Evolutionary conservation across 2,888 invertebrate species (phyloP).

Genomic region (Eucera pruinosa): DNA sequence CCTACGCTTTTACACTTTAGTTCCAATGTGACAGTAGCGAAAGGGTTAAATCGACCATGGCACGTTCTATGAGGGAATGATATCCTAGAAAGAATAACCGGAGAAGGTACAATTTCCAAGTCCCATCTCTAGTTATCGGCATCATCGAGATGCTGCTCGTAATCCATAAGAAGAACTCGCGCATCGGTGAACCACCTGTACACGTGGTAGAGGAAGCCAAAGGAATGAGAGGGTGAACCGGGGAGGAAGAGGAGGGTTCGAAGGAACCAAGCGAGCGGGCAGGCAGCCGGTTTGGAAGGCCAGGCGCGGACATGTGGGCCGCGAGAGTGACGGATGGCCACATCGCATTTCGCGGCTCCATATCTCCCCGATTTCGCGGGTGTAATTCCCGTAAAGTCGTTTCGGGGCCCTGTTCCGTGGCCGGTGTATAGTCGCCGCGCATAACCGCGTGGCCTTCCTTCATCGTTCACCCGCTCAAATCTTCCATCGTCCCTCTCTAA

Average conservation of each 20-base stretch:
- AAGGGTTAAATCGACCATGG: too few relatives aligned
- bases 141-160: constrained; percentile 3
- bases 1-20: too few relatives aligned
- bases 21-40: too few relatives aligned
- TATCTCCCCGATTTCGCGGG: constrained; percentile 84
- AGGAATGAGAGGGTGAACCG: constrained; percentile 29
- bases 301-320: constrained; percentile 72
- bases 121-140: constrained; percentile 20
- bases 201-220: neutral
- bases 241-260: constrained; percentile 5
- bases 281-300: constrained; percentile 58
- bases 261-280: constrained; percentile 34
- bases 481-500: constrained; percentile 27
- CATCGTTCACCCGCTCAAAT: constrained; percentile 43
- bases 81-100: too few relatives aligned
- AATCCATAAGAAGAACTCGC: neutral
- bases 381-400: constrained; percentile 84
- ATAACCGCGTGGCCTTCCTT: constrained; percentile 53
- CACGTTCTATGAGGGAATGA: too few relatives aligned
- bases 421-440: constrained; percentile 56
- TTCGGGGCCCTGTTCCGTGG: constrained; percentile 74
- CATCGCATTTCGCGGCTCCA: constrained; percentile 83
- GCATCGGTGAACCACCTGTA: constrained; percentile 39
- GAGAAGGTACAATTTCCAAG: too few relatives aligned
- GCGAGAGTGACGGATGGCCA: constrained; percentile 83